phyloP scores from a whole-genome alignment of 2,888 invertebrate genomes.

The Oscheius onirici region DNA sequence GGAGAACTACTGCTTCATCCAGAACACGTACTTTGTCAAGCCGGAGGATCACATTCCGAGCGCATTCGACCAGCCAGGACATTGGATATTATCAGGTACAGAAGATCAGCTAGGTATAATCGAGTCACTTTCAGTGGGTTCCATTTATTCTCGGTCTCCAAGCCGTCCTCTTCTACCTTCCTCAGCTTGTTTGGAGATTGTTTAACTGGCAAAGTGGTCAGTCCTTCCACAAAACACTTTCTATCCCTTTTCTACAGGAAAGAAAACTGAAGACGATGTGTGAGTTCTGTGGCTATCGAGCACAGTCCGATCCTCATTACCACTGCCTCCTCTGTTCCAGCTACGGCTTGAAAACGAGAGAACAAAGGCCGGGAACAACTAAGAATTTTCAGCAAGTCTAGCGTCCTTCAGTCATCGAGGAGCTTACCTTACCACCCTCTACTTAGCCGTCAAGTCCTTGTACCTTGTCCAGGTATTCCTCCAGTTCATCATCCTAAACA shows the following conservation, averaged over 20 bases:
- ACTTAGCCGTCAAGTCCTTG: constrained; percentile 69
- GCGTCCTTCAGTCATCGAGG: constrained; percentile 64
- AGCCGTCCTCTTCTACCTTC: constrained; percentile 75
- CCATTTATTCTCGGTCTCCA: constrained; percentile 73
- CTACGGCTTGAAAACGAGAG: not conserved
- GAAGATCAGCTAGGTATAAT: constrained; percentile 29
- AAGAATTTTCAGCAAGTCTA: constrained; percentile 39
- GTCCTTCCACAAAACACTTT: too few relatives aligned
- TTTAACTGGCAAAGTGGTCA: constrained; percentile 72
- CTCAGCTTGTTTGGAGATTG: constrained; percentile 74
- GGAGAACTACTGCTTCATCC: constrained; percentile 72
- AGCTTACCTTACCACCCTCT: constrained; percentile 69
- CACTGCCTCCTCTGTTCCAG: not conserved
- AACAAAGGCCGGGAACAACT: not conserved
- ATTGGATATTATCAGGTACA: constrained; percentile 48
- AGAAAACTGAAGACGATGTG: constrained; percentile 65
- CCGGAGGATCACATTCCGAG: constrained; percentile 68
- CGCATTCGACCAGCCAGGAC: constrained; percentile 24
- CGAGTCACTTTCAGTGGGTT: constrained; percentile 68
- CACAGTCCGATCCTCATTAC: not conserved
- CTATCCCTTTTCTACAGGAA: constrained; percentile 43
- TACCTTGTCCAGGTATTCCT: constrained; percentile 68
- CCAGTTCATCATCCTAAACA: constrained; percentile 72
- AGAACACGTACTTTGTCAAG: constrained; percentile 70
- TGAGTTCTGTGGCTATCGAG: constrained; percentile 18